Percentiles rank a stretch among this genome's conserved stretches.
These are phyloP conservation scores for Neomicropteryx cornuta DNA, from an alignment of 1,140 invertebrate species.

Conservation along the genomic window DNA sequence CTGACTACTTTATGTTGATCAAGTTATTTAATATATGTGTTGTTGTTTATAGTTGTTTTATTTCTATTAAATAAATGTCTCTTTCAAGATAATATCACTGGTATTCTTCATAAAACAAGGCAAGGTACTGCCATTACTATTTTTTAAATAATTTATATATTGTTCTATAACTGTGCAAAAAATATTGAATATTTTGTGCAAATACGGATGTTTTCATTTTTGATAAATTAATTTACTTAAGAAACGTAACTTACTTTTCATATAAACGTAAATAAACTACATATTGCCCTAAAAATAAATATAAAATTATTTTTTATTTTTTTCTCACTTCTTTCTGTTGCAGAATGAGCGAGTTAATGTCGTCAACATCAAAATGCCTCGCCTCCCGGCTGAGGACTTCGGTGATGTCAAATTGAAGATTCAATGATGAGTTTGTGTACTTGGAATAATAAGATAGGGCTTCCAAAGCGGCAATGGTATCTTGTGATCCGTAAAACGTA, in stretches of 20 bases:
- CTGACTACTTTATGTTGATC: too few species aligned
- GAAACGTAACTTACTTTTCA: neutral
- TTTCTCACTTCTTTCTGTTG: slow-evolving; percentile 54
- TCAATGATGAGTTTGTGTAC: slow-evolving; percentile 25
- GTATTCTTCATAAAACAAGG: too few species aligned
- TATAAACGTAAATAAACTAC: neutral
- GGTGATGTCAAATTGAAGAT: slow-evolving; percentile 33
- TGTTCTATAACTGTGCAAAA: neutral
- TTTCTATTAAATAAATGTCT: too few species aligned
- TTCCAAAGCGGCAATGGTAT: slow-evolving; percentile 62
- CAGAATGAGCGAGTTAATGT: slow-evolving; percentile 60
- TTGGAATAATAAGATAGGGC: slow-evolving; percentile 62
- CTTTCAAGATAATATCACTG: too few species aligned
- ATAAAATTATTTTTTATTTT: neutral
- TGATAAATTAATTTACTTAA: neutral
- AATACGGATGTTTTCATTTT: slow-evolving; percentile 1
- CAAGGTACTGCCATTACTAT: too few species aligned
- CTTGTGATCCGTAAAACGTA: slow-evolving; percentile 33
- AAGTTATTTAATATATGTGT: too few species aligned
- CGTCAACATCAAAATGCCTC: slow-evolving; percentile 53
- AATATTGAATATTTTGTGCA: neutral
- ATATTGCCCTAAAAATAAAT: too few species aligned
- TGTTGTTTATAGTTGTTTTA: too few species aligned
- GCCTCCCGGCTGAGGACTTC: slow-evolving; percentile 43
- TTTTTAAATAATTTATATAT: too few species aligned